A percentile compares a stretch with the other conserved stretches of the same genome.
These are phyloP conservation scores for Chironomus tepperi DNA, from an alignment of 1,140 invertebrate species.

Conservation along the genomic window DNA sequence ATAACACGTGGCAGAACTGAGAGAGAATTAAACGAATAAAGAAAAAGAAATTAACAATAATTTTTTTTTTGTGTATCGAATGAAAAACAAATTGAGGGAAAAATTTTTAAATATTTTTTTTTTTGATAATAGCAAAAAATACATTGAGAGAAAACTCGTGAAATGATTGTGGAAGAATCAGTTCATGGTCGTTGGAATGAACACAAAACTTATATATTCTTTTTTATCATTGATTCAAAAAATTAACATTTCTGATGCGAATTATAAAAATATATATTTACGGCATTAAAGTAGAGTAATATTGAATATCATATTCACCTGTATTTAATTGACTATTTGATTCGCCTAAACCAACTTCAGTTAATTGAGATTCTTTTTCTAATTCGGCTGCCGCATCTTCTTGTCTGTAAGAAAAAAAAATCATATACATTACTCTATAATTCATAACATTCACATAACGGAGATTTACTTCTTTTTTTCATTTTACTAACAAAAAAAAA, in stretches of 20 bases:
- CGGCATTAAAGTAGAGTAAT: background rate
- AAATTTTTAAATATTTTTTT: background rate
- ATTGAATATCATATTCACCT: constrained; percentile 17
- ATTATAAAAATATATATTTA: too few species aligned
- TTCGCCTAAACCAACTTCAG: constrained; percentile 19
- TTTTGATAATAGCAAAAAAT: background rate
- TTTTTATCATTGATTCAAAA: too few species aligned
- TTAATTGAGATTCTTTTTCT: constrained; percentile 38
- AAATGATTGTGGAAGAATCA: background rate
- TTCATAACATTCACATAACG: constrained; percentile 24
- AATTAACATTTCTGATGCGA: too few species aligned
- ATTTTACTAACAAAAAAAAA: too few species aligned
- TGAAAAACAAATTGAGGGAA: background rate
- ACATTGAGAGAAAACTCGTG: too few species aligned
- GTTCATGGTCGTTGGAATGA: background rate
- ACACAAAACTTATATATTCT: too few species aligned
- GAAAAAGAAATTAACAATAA: background rate
- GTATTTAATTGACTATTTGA: constrained; percentile 27
- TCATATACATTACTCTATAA: constrained; percentile 24
- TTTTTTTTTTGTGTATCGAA: too few species aligned
- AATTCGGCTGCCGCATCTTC: constrained; percentile 46
- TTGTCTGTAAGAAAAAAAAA: constrained; percentile 41
- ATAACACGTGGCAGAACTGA: constrained; percentile 15
- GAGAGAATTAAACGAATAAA: background rate
- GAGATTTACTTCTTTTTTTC: background rate